Conservation (phyloP, 2,797 vertebrate genomes). For the Gymnoscopelus microlampas region DNA sequence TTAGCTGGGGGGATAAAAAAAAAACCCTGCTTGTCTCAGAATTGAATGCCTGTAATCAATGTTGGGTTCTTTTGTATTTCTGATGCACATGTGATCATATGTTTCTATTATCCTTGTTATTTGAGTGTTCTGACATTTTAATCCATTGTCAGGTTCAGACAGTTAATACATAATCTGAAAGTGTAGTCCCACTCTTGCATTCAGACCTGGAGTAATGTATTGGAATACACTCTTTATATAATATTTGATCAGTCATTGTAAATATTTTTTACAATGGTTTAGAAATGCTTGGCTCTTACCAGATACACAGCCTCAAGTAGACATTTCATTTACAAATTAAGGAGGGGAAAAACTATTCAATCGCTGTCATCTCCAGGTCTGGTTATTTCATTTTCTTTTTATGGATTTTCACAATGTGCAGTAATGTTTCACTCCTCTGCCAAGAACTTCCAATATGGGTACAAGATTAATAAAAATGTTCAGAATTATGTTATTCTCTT, state of each 20-base stretch:
- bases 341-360: slow-evolving; percentile 9
- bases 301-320: slow-evolving; percentile 1
- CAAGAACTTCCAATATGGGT: slow-evolving; percentile 31
- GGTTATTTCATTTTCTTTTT: slow-evolving; percentile 17
- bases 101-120: slow-evolving; percentile 13
- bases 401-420: slow-evolving; percentile 31
- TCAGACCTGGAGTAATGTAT: slow-evolving; percentile 19
- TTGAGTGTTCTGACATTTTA: slow-evolving; percentile 29
- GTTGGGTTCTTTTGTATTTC: slow-evolving; percentile 32
- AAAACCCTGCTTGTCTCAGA: slow-evolving; percentile 1
- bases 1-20: slow-evolving; percentile 20
- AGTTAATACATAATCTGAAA: slow-evolving; percentile 26
- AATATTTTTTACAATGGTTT: neutral
- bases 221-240: slow-evolving; percentile 25
- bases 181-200: slow-evolving; percentile 20
- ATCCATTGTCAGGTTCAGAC: slow-evolving; percentile 11
- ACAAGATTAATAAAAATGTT: slow-evolving; percentile 59
- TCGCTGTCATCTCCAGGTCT: slow-evolving; percentile 38
- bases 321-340: neutral
- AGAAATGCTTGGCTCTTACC: slow-evolving; percentile 19
- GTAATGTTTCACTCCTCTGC: slow-evolving; percentile 25
- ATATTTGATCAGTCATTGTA: no score
- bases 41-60: slow-evolving; percentile 16
- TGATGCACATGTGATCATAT: slow-evolving; percentile 19
- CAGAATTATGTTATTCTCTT: neutral